Evolutionary conservation across 2,797 vertebrate species (phyloP).

Genomic region (Neosilurus hyrtlii): DNA sequence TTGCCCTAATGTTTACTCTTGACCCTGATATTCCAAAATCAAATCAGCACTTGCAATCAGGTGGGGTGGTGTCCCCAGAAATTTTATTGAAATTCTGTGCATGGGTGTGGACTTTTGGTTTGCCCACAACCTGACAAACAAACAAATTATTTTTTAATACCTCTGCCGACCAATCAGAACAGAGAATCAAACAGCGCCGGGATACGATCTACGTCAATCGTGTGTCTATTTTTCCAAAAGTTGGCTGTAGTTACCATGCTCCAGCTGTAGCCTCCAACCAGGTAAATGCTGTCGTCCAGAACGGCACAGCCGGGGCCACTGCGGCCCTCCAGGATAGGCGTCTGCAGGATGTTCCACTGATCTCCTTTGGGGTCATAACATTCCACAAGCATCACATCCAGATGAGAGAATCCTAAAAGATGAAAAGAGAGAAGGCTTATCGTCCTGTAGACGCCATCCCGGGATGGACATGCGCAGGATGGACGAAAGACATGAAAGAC

Average conservation of each 20-base stretch:
- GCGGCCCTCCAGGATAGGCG: constrained; percentile 95
- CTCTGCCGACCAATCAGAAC: neutral
- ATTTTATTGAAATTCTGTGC: no score
- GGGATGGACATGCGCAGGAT: neutral
- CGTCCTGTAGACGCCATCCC: neutral
- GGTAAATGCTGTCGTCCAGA: constrained; percentile 93
- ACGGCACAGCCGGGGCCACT: constrained; percentile 95
- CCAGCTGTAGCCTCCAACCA: constrained; percentile 98
- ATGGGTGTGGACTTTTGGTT: no score
- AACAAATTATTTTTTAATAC: neutral
- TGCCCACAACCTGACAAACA: no score
- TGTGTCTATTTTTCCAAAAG: no score
- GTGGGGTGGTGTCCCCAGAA: no score
- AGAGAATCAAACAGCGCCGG: neutral
- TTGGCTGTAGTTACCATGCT: constrained; percentile 83
- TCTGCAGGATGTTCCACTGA: constrained; percentile 98
- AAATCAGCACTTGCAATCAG: no score
- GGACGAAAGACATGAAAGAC: neutral
- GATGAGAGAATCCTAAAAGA: constrained; percentile 89
- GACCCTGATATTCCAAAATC: no score
- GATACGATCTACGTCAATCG: neutral
- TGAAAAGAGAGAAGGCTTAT: neutral
- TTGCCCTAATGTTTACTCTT: no score
- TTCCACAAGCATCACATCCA: constrained; percentile 98
- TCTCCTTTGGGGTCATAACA: constrained; percentile 97